These are phyloP conservation scores for Smittia aterrima DNA, from an alignment of 2,888 invertebrate species.

Conservation along the genomic window DNA sequence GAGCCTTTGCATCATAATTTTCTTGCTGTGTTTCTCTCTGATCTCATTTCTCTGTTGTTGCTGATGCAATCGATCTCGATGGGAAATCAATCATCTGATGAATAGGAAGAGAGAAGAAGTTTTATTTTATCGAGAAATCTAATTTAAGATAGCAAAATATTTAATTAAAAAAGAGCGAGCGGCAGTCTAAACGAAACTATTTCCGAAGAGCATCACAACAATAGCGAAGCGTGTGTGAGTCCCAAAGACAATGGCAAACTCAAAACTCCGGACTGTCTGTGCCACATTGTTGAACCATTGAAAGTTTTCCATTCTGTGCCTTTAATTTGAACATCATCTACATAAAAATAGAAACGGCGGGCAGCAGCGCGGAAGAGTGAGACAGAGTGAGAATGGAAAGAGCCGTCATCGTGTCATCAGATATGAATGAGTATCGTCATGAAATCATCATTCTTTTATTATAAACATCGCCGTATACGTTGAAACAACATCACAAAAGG, in stretches of 20 bases:
- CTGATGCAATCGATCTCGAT: too few species aligned
- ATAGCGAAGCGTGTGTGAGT: too few species aligned
- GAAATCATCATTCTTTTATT: conserved; percentile 15
- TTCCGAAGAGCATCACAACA: too few species aligned
- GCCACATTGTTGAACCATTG: background rate
- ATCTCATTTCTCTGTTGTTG: too few species aligned
- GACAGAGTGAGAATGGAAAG: background rate
- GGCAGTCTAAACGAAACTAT: too few species aligned
- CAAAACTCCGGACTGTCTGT: background rate
- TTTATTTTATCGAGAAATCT: too few species aligned
- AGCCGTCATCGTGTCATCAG: background rate
- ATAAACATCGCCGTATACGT: background rate
- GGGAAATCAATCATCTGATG: too few species aligned
- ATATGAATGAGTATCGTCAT: conserved; percentile 14
- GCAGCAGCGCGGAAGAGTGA: background rate
- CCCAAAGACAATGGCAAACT: background rate
- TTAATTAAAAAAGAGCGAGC: too few species aligned
- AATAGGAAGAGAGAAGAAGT: too few species aligned
- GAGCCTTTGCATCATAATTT: too few species aligned
- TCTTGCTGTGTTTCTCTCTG: too few species aligned
- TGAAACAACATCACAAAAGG: background rate
- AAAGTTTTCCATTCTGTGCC: background rate
- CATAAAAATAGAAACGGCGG: background rate
- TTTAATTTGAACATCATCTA: background rate
- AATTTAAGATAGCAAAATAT: too few species aligned